Percentiles rank a stretch among this genome's conserved stretches.
Conservation (phyloP, 2,113 vertebrate genomes). For the Epinephelus cyanopodus region DNA sequence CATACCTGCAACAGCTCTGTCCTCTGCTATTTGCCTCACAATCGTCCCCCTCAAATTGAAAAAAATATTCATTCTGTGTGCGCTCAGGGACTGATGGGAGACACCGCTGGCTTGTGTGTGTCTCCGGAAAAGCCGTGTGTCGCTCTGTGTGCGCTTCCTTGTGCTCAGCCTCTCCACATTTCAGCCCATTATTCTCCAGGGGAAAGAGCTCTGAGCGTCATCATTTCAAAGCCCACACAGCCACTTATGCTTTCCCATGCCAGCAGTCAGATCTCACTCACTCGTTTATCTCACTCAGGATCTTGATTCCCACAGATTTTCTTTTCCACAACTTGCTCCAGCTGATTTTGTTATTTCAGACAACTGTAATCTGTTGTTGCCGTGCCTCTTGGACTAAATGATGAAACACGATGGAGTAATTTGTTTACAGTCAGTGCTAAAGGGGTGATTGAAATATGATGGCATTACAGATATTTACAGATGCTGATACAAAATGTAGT, state of each 20-base stretch:
- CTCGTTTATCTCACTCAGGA: conserved; percentile 34
- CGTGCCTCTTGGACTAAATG: background rate
- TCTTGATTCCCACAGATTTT: conserved; percentile 63
- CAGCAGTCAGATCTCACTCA: conserved; percentile 59
- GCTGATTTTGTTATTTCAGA: conserved; percentile 8
- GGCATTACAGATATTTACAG: background rate
- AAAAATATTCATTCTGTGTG: conserved; percentile 75
- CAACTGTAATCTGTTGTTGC: background rate
- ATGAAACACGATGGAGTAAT: background rate
- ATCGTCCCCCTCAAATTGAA: conserved; percentile 72
- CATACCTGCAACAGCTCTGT: conserved; percentile 75
- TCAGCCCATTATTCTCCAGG: conserved; percentile 75
- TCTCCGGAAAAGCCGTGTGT: conserved; percentile 52
- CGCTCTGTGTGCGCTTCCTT: conserved; percentile 51
- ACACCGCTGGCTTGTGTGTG: conserved; percentile 45
- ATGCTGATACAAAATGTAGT: background rate
- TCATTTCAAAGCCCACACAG: conserved; percentile 78
- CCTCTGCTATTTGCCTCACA: conserved; percentile 66
- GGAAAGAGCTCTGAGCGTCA: conserved; percentile 74
- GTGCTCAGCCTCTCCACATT: conserved; percentile 73
- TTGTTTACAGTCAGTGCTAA: background rate
- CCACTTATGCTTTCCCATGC: conserved; percentile 72
- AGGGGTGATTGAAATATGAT: background rate
- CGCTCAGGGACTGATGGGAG: conserved; percentile 18
- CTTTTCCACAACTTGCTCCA: conserved; percentile 44